Conservation (phyloP, 2,113 vertebrate species). For the Rhinoptilus africanus region DNA sequence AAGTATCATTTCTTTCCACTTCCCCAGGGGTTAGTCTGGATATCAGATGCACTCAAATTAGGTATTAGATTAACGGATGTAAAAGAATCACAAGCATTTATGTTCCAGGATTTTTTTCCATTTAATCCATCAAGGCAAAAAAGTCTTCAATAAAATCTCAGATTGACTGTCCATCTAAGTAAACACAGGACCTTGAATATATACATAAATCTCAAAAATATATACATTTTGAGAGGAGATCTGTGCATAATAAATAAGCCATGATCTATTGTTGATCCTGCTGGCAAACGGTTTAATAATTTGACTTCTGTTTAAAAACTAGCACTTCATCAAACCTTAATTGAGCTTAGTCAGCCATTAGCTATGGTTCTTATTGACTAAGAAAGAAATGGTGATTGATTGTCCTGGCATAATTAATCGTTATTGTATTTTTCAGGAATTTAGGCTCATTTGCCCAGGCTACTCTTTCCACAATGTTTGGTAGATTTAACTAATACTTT, state of each 20-base stretch:
- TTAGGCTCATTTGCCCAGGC: neutral
- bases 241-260: neutral
- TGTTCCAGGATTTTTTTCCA: neutral
- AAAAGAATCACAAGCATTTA: neutral
- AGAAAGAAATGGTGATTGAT: conserved; percentile 19
- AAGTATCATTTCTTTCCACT: neutral
- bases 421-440: conserved; percentile 13
- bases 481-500: conserved; percentile 10
- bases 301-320: conserved; percentile 23
- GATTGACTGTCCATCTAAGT: neutral
- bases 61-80: neutral
- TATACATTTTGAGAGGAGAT: neutral
- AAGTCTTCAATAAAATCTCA: neutral
- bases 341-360: conserved; percentile 24
- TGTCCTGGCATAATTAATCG: neutral
- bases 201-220: neutral
- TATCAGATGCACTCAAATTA: neutral
- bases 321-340: conserved; percentile 1
- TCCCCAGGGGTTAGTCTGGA: neutral
- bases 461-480: neutral
- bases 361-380: neutral
- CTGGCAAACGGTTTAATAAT: conserved; percentile 7
- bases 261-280: neutral
- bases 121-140: neutral
- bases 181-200: neutral